Evolutionary conservation across 2,888 invertebrate species (phyloP), one percentile per base, ranked within the genome.

Genomic region (Pteria penguin): DNA sequence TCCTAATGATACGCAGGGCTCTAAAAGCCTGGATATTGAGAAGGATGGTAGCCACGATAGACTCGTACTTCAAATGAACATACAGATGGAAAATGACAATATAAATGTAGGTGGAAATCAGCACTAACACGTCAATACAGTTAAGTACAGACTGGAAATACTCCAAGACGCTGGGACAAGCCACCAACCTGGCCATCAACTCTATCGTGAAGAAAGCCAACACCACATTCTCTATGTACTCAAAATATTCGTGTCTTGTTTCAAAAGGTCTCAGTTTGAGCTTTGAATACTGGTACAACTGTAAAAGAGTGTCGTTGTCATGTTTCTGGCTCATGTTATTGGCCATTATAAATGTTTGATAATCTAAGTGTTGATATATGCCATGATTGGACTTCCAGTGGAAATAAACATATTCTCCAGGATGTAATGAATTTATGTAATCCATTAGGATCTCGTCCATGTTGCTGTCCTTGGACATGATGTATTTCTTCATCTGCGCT

Each of bases 11-110:
- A 3, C 84, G 63, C 18, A 84, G 61, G 4, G 75, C 73, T 14
- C 84, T 62, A 52, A 84, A 76, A 5, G 81, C 66, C 27, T 81
- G 81, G 8, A 82, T 45, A 60, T 75, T 81, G 14, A 76, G 58
- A 0, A 84, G 32, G 1, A 75, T 63, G 11, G 74, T 69, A 2
- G 82, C 8, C 76, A 78, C 76, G 54, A 67, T 70, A 1, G 69
- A 55, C 1, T 66, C 62, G 36, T 79, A 84, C 14, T 61, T 69
- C 18, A 32, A 55, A 31, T 62, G 66, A 14, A 58, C 52, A 1
- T 36, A 27, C 4, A 18, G 3, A 4, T 68, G 18, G 27, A 54
- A 58, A 8, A 74, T 24, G 31, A 62, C 22, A 18, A 60, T 36
- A 31, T 54, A 26, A 4, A 33, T 14, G 27, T 55, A 69, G 4